A percentile compares a stretch with the other conserved stretches of the same genome.
These are phyloP conservation scores for Dicroscelio sp. DNA, from an alignment of 2,888 invertebrate genomes.

Conservation along the genomic window DNA sequence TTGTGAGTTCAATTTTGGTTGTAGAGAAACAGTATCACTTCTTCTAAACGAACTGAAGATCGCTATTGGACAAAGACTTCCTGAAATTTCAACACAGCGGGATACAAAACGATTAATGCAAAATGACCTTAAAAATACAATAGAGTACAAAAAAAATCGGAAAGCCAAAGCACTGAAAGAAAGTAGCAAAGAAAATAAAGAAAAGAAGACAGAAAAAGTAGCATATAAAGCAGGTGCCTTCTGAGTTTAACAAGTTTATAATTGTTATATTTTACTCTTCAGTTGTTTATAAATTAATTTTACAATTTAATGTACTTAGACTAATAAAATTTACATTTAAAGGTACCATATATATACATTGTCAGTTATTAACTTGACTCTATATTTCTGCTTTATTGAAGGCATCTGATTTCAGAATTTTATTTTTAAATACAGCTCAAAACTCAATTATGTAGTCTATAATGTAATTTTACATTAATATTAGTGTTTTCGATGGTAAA, in stretches of 20 bases:
- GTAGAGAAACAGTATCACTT: background rate
- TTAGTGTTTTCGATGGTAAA: too few relatives aligned
- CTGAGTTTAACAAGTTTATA: background rate
- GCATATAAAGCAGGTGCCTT: slow-evolving; percentile 5
- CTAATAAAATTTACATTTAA: background rate
- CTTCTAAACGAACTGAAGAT: background rate
- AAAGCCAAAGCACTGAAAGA: background rate
- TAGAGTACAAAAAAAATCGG: slow-evolving; percentile 2
- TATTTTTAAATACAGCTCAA: too few relatives aligned
- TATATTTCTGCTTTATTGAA: too few relatives aligned
- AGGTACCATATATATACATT: background rate
- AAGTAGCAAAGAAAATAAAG: slow-evolving; percentile 1
- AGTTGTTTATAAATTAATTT: background rate
- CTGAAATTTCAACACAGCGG: slow-evolving; percentile 7
- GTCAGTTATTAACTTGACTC: background rate
- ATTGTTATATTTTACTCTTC: too few relatives aligned
- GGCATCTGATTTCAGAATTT: too few relatives aligned
- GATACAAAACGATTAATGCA: background rate
- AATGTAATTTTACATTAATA: too few relatives aligned
- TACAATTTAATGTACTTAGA: too few relatives aligned
- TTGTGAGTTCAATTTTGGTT: slow-evolving; percentile 36
- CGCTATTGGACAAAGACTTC: background rate
- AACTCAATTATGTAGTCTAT: too few relatives aligned
- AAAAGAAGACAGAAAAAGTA: background rate
- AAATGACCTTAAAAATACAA: background rate